These are phyloP conservation scores for Philopedon plagiatum DNA, from an alignment of 2,888 invertebrate species.

Conservation along the genomic window DNA sequence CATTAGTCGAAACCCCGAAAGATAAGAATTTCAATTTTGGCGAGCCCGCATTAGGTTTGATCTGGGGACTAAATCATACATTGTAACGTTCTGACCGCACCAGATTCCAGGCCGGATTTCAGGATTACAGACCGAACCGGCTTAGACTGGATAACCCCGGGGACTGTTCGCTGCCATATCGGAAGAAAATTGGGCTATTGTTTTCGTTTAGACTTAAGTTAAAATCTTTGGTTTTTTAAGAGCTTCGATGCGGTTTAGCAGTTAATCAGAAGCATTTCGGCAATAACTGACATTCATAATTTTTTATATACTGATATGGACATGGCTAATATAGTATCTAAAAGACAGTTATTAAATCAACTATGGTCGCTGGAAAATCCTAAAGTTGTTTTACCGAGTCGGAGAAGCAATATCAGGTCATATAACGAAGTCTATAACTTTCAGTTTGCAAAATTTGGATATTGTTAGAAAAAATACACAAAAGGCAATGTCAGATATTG, in stretches of 20 bases:
- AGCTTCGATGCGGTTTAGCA: slow-evolving; percentile 32
- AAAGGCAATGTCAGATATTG: too few species aligned
- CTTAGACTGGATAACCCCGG: slow-evolving; percentile 44
- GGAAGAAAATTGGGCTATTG: slow-evolving; percentile 47
- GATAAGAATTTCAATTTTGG: slow-evolving; percentile 50
- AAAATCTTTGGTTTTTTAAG: slow-evolving; percentile 36
- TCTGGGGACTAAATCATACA: slow-evolving; percentile 51
- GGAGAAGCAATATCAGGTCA: too few species aligned
- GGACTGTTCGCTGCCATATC: slow-evolving; percentile 49
- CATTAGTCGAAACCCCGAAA: slow-evolving; percentile 23
- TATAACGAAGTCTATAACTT: too few species aligned
- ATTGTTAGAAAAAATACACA: too few species aligned
- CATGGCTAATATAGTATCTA: too few species aligned
- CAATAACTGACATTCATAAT: too few species aligned
- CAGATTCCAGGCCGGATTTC: slow-evolving; percentile 44
- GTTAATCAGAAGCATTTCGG: slow-evolving; percentile 17
- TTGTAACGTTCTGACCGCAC: slow-evolving; percentile 44
- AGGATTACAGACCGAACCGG: slow-evolving; percentile 47
- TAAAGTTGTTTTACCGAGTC: too few species aligned
- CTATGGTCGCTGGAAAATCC: too few species aligned
- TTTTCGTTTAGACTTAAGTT: slow-evolving; percentile 44
- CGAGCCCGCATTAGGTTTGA: slow-evolving; percentile 43
- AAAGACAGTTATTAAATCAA: too few species aligned
- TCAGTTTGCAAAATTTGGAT: too few species aligned
- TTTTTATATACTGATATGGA: too few species aligned